Evolutionary conservation across 2,113 vertebrate genomes (phyloP).

Genomic region (Chamaea fasciata): DNA sequence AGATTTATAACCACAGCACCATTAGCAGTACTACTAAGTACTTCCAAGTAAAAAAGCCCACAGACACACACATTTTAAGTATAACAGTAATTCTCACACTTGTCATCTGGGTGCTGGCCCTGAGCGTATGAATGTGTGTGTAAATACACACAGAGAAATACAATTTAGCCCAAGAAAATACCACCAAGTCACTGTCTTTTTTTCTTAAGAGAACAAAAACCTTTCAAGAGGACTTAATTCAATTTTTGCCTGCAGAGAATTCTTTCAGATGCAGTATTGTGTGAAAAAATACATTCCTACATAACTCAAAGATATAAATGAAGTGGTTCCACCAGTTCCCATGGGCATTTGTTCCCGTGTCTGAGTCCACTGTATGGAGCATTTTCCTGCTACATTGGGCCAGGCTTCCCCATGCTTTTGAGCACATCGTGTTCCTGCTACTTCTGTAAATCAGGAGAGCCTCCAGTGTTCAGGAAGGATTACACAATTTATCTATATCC

Average conservation of each 20-base stretch:
- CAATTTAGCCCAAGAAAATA: background rate
- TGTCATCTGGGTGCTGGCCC: background rate
- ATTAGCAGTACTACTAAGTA: background rate
- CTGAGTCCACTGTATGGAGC: background rate
- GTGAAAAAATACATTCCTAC: background rate
- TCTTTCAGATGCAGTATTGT: background rate
- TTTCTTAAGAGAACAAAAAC: background rate
- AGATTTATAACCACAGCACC: background rate
- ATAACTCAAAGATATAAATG: background rate
- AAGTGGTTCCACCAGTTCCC: background rate
- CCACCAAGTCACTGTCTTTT: background rate
- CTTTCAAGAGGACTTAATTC: background rate
- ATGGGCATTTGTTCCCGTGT: background rate
- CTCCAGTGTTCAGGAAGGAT: background rate
- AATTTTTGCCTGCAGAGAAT: background rate
- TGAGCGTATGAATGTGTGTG: background rate
- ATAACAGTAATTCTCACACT: background rate
- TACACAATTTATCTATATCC: background rate
- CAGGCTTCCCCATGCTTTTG: background rate
- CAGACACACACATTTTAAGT: background rate
- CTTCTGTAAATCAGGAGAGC: background rate
- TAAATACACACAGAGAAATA: background rate
- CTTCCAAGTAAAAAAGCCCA: background rate
- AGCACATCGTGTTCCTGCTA: accelerated
- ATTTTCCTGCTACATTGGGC: background rate